Conservation (phyloP, 2,888 invertebrate species). For the Tenthredo notha region DNA sequence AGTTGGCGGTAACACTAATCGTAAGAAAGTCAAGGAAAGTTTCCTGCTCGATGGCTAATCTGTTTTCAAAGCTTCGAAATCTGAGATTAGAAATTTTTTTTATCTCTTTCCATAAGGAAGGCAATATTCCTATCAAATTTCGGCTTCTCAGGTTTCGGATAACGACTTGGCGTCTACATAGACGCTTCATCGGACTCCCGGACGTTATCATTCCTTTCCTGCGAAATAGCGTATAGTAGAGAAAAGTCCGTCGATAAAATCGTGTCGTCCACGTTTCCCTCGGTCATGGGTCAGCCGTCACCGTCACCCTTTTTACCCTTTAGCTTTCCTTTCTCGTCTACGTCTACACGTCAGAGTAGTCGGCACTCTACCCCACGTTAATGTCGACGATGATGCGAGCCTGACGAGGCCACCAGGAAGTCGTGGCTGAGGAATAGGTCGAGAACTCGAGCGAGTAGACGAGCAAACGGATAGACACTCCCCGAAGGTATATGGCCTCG, state of each 20-base stretch:
- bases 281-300: conserved; percentile 28
- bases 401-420: conserved; percentile 40
- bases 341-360: conserved; percentile 31
- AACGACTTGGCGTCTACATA: conserved; percentile 13
- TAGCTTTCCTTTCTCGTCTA: conserved; percentile 28
- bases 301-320: conserved; percentile 36
- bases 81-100: conserved; percentile 9
- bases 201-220: conserved; percentile 19
- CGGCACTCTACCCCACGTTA: conserved; percentile 36
- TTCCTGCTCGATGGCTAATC: conserved; percentile 27
- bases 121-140: conserved; percentile 24
- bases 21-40: conserved; percentile 22
- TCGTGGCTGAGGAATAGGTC: conserved; percentile 31
- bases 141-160: conserved; percentile 1
- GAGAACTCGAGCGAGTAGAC: conserved; percentile 32
- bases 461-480: conserved; percentile 34
- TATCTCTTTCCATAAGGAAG: conserved; percentile 4
- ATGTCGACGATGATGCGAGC: conserved; percentile 42
- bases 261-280: conserved; percentile 33
- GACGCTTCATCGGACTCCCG: conserved; percentile 2
- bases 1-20: not conserved
- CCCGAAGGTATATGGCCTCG: conserved; percentile 40
- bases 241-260: conserved; percentile 37
- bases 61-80: conserved; percentile 17
- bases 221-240: not conserved